Base-by-base conservation (phyloP, 1,140 invertebrate genomes). In the Forficula auricularia region DNA sequence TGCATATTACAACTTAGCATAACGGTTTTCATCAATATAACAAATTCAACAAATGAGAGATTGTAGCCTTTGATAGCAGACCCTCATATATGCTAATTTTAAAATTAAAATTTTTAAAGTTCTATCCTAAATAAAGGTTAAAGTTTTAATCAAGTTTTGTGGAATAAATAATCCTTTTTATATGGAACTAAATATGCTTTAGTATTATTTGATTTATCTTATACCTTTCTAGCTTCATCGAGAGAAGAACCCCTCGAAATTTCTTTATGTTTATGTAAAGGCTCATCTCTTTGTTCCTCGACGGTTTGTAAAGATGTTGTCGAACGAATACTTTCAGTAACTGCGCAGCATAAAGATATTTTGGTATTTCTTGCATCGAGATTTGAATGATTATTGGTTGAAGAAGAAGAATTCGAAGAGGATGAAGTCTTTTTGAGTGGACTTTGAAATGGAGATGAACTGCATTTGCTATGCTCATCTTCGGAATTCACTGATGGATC, bases 281-380 rank as follows among this genome's bases (percentile, higher is more conserved):
- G 10, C 12, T 38, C 19, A 37, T 16, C 19, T 14, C 37, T 14
- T 30, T 16, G 16, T 9, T 15, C 10, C 7, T 31, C 19, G 27
- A 9, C 15, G 8, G n/a, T 15, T 41, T 27, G 8, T 30, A 33
- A 45, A 13, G 14, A 15, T 19, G 44, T 30, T 32, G 38, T 16
- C 34, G 32, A 46, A 15, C 19, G 19, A 30, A 22, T 7, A 12
- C 61, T 53, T 40, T 64, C 62, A 7, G 62, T 63, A 57, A 64
- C 63, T 4, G 62, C 61, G 43, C 62, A 64, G 38, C 62, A 64
- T 2, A 64, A 46, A 1, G 62, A 62, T 31, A 64, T 45, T 40
- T 62, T 63, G 38, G 62, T 63, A 45, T 59, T 64, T 27, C 22
- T 27, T 27, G 22, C 22, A 27, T 27, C 22, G 4, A 27, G 10